phyloP scores from a whole-genome alignment of 2,888 invertebrate species.

The Torymus texanus region DNA sequence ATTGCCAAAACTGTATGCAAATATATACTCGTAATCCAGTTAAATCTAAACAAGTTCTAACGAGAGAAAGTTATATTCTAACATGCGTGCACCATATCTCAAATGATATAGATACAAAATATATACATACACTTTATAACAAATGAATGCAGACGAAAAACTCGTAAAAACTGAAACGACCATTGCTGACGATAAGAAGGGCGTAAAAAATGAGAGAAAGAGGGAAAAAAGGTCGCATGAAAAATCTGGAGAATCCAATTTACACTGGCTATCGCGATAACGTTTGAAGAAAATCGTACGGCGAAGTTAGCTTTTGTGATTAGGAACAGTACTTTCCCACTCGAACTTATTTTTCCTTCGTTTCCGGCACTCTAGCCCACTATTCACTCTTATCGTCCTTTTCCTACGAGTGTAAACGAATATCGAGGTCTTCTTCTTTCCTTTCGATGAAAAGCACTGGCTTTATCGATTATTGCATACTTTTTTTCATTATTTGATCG shows the following conservation, averaged over 20 bases:
- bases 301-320: slow-evolving; percentile 34
- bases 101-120: too few relatives aligned
- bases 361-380: not conserved
- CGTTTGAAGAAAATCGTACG: slow-evolving; percentile 45
- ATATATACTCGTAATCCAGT: too few relatives aligned
- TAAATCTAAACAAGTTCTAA: too few relatives aligned
- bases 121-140: too few relatives aligned
- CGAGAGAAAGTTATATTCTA: too few relatives aligned
- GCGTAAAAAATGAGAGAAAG: not conserved
- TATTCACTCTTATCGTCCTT: slow-evolving; percentile 14
- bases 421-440: not conserved
- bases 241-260: slow-evolving; percentile 48
- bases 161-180: not conserved
- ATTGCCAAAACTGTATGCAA: too few relatives aligned
- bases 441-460: slow-evolving; percentile 5
- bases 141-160: too few relatives aligned
- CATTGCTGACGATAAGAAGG: not conserved
- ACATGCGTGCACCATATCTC: too few relatives aligned
- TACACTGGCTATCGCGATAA: slow-evolving; percentile 43
- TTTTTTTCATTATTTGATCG: slow-evolving; percentile 19
- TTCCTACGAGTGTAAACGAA: slow-evolving; percentile 23
- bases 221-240: not conserved
- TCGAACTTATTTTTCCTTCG: slow-evolving; percentile 13
- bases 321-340: slow-evolving; percentile 23
- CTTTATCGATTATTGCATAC: slow-evolving; percentile 6